Conservation (phyloP, 2,888 invertebrate species). For the Dicycla oo region DNA sequence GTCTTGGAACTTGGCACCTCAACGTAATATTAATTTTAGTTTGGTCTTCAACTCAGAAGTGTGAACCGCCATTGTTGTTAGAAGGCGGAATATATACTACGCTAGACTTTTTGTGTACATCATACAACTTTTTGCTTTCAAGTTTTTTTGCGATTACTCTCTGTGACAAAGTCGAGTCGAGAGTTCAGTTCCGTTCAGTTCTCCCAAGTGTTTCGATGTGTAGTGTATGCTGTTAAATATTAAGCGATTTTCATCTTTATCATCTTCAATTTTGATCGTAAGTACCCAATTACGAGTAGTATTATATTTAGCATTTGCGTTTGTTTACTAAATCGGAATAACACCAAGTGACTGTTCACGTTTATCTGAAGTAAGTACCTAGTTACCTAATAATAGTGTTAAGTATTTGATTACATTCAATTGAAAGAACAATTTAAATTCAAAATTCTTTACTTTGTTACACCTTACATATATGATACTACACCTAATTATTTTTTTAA, state of each 20-base stretch:
- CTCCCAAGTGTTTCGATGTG: slow-evolving; percentile 33
- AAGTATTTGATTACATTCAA: slow-evolving; percentile 30
- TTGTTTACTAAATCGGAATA: slow-evolving; percentile 30
- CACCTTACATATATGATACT: slow-evolving; percentile 12
- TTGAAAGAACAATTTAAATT: slow-evolving; percentile 27
- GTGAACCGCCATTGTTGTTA: slow-evolving; percentile 45
- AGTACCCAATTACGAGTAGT: slow-evolving; percentile 22
- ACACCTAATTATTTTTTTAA: slow-evolving; percentile 8
- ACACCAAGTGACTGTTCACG: slow-evolving; percentile 14
- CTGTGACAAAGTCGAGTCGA: slow-evolving; percentile 24
- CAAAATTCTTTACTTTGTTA: slow-evolving; percentile 20
- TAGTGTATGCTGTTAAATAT: slow-evolving; percentile 25
- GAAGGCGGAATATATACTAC: slow-evolving; percentile 53
- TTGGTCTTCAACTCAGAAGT: slow-evolving; percentile 47
- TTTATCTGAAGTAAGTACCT: slow-evolving; percentile 26
- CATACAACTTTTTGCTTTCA: slow-evolving; percentile 46
- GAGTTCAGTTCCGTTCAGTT: slow-evolving; percentile 36
- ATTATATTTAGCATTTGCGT: slow-evolving; percentile 8
- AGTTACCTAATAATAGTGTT: slow-evolving; percentile 14
- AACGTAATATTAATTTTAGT: slow-evolving; percentile 69
- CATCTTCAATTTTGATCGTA: slow-evolving; percentile 41
- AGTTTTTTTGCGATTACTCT: slow-evolving; percentile 62
- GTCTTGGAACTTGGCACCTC: slow-evolving; percentile 78
- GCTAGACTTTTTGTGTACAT: slow-evolving; percentile 41
- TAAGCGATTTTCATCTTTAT: background rate